Evolutionary conservation across 2,797 vertebrate genomes (phyloP), one percentile per base, ranked within the genome.

Genomic region (Bovichtus diacanthus): DNA sequence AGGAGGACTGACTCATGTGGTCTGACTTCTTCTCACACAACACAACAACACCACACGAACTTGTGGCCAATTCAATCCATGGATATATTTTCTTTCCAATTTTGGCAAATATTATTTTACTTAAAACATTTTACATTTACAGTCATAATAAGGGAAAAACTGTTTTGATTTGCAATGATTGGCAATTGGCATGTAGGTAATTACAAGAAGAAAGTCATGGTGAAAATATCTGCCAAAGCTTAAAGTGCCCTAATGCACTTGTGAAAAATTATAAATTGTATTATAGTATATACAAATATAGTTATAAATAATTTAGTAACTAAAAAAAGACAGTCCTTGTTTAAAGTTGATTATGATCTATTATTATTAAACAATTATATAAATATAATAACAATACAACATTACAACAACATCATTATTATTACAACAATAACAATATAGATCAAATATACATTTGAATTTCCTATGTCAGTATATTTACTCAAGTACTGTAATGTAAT

Each of bases 1-100:
- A 53, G 27, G 62, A 76, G 9, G 74, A 63, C 21, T 27, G 2
- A 31, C 49, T 47, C 19, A 34, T 65, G 51, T 41, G 73, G 25
- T 56, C 39, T 58, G 39, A 44, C 13, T 36, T 75, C 46, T 67
- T 62, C 27, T 50, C 44, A 70, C 18, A 49, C 59, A 65, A 16
- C 9, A 25, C 46, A 44, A 34, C 39, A 61, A 44, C 63, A 64
- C 21, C 53, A 56, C 25, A 15, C 0, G n/a, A n/a, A n/a, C n/a
- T n/a, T n/a, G n/a, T n/a, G n/a, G 4, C 19, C 13, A 19, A 18
- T 51, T 43, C 16, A 54, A 2, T 51, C 4, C 13, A 44, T 15
- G n/a, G n/a, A n/a, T n/a, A n/a, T n/a, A n/a, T n/a, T n/a, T n/a
- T n/a, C n/a, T n/a, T n/a, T n/a, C n/a, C n/a, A n/a, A n/a, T n/a